Evolutionary conservation across 2,888 invertebrate species (phyloP).

Genomic region (Hipparchia sbordonii): DNA sequence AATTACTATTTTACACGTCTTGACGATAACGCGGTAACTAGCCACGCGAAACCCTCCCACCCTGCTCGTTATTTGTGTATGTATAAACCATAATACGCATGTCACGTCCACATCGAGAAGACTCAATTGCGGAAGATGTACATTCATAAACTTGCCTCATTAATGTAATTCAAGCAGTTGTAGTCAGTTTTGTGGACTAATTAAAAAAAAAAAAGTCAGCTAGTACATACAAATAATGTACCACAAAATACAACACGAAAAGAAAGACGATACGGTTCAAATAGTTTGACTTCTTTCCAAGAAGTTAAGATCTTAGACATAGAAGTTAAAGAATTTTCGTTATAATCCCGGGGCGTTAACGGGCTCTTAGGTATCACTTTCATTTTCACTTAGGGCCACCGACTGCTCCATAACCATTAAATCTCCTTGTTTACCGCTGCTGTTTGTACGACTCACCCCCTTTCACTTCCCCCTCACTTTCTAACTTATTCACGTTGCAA

Average conservation of each 20-base stretch:
- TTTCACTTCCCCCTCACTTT: constrained; percentile 48
- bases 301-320: constrained; percentile 21
- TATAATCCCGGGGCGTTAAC: constrained; percentile 64
- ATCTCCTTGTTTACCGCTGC: constrained; percentile 67
- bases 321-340: constrained; percentile 56
- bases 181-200: no score
- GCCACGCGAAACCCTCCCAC: no score
- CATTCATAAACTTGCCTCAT: no score
- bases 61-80: no score
- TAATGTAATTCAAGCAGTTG: no score
- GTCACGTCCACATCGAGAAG: no score
- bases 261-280: not conserved
- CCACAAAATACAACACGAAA: not conserved
- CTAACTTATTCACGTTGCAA: constrained; percentile 67
- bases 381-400: constrained; percentile 73
- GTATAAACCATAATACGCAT: no score
- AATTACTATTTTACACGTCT: no score
- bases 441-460: constrained; percentile 47
- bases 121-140: no score
- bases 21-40: no score
- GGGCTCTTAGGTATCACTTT: constrained; percentile 68
- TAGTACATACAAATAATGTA: no score
- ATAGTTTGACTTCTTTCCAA: constrained; percentile 1
- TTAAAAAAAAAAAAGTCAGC: no score
- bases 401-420: constrained; percentile 72